phyloP scores from a whole-genome alignment of 2,113 vertebrate genomes.

The Desmodus rotundus region DNA sequence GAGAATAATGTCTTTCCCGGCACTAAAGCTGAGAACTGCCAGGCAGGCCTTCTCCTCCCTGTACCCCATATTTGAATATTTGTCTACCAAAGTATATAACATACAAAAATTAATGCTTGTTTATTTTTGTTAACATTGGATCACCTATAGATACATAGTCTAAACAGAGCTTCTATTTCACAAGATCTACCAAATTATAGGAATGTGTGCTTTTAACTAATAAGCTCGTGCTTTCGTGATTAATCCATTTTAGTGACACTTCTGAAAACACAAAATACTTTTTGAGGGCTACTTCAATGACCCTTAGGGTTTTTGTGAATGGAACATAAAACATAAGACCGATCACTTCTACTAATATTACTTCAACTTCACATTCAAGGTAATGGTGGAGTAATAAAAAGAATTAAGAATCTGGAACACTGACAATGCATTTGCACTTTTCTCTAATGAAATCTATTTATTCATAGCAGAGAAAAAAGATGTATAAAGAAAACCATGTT shows the following conservation, averaged over 20 bases:
- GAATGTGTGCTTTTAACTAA: neutral
- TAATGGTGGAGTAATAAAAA: neutral
- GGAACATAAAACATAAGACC: neutral
- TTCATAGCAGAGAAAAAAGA: neutral
- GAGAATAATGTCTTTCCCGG: neutral
- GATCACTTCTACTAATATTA: neutral
- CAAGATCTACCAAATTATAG: neutral
- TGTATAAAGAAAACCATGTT: neutral
- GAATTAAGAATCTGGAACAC: neutral
- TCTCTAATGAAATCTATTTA: neutral
- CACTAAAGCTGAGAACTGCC: neutral
- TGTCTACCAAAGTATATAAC: neutral
- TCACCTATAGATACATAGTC: neutral
- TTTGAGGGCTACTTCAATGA: neutral
- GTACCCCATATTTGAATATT: accelerated
- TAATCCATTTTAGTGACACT: neutral
- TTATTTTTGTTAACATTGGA: neutral
- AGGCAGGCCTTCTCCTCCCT: accelerated
- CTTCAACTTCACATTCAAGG: neutral
- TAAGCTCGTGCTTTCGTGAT: neutral
- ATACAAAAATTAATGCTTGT: neutral
- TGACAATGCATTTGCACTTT: neutral
- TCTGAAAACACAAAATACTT: neutral
- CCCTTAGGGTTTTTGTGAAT: neutral
- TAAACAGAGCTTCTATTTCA: neutral